phyloP scores from a whole-genome alignment of 2,888 invertebrate species.

The Spisula subtruncata region DNA sequence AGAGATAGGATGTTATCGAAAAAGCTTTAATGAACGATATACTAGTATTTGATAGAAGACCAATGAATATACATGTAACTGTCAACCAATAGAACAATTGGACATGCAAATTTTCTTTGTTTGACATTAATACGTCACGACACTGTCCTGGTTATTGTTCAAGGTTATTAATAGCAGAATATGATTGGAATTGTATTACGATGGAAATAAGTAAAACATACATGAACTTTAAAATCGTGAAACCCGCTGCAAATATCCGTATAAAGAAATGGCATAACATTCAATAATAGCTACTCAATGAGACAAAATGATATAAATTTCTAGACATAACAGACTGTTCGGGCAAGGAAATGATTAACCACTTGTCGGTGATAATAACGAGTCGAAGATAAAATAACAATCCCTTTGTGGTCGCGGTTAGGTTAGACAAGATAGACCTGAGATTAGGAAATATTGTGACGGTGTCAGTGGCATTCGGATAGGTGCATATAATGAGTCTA shows the following conservation, averaged over 20 bases:
- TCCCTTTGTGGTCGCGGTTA: neutral
- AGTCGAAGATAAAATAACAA: neutral
- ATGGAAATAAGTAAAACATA: neutral
- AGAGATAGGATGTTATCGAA: constrained; percentile 15
- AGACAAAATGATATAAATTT: neutral
- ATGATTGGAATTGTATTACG: neutral
- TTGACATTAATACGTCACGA: neutral
- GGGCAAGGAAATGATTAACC: constrained; percentile 6
- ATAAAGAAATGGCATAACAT: neutral
- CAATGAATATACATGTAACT: neutral
- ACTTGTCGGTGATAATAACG: constrained; percentile 20
- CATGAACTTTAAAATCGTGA: neutral
- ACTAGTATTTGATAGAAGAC: neutral
- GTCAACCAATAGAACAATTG: neutral
- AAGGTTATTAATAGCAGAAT: no score
- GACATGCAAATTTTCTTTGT: neutral
- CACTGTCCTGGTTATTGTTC: neutral
- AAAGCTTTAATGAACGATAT: neutral
- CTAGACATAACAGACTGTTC: neutral
- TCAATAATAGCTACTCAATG: neutral
- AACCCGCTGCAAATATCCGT: neutral
- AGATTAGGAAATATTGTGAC: neutral
- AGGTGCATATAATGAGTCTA: neutral
- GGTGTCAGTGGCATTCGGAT: neutral
- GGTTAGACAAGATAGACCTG: neutral